Conservation (phyloP, 2,888 invertebrate species). For the Xylophagus ater region DNA sequence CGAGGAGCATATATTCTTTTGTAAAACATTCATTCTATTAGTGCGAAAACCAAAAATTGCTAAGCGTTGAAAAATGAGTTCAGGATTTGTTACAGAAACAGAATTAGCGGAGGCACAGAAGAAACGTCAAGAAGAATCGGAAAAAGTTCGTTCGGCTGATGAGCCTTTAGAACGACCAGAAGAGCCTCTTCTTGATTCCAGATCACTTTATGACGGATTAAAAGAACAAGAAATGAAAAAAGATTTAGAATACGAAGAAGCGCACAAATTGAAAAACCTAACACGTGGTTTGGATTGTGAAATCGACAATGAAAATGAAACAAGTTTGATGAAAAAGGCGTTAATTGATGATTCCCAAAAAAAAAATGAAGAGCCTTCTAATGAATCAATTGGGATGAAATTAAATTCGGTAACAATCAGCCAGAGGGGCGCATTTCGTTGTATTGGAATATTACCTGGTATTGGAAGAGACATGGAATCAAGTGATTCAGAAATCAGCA, state of each 20-base stretch:
- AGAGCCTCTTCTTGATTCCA: constrained; percentile 64
- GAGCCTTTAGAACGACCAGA: constrained; percentile 88
- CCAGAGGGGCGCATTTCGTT: constrained; percentile 47
- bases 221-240: constrained; percentile 87
- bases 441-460: constrained; percentile 74
- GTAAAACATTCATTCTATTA: too few relatives aligned
- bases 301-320: too few relatives aligned
- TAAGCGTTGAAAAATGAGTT: too few relatives aligned
- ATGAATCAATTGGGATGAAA: too few relatives aligned
- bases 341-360: constrained; percentile 5
- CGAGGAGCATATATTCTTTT: too few relatives aligned
- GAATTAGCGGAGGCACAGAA: constrained; percentile 73
- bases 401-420: too few relatives aligned
- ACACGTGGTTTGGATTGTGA: constrained; percentile 78
- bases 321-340: too few relatives aligned
- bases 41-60: too few relatives aligned
- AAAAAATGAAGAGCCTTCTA: background rate
- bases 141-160: constrained; percentile 80
- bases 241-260: constrained; percentile 90
- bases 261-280: constrained; percentile 85
- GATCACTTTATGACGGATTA: constrained; percentile 84
- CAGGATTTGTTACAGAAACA: constrained; percentile 81
- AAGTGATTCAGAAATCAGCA: constrained; percentile 60
- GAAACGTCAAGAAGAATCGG: constrained; percentile 91
- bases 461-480: constrained; percentile 68